Base-by-base conservation (phyloP, 2,888 invertebrate species). In the Platycheirus rosarum region DNA sequence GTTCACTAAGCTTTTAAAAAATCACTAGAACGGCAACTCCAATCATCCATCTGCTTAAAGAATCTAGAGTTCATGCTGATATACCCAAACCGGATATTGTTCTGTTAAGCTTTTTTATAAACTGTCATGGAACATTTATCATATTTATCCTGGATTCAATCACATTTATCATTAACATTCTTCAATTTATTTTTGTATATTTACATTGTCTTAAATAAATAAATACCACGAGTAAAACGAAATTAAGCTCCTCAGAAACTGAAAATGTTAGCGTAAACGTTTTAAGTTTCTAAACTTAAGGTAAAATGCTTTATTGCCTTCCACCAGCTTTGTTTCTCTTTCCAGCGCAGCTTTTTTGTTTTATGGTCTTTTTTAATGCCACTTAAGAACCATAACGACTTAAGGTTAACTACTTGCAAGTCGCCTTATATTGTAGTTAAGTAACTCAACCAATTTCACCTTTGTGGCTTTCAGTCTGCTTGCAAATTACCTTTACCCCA, bases 401-500 rank as follows among this genome's bases (percentile, higher is more conserved):
- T 57, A 57, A 57, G 23, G 55, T 40, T 57, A 57, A 57, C 55
- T 57, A 57, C 55, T 57, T 23, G 40, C 40, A 57, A 57, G 23
- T 23, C n/a, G n/a, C 48, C 35, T 37, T 35, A n/a, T 37, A 26
- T 40, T 53, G 62, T 32, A 57, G 42, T 49, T 46, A 53, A 66
- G 49, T 29, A n/a, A 13, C 53, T 55, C 48, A 65, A 55, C 55
- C 74, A 68, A 63, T 79, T 73, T 65, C 66, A 66, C 74, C 55
- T 69, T 75, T 69, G 78, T 35, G 75, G 69, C 48, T 57, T 75
- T 65, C 51, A 63, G 37, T 40, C 55, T 57, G 20, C 23, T 74
- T 32, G 62, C 42, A 68, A 75, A 80, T 65, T 53, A 69, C 75
- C 79, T 80, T 44, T n/a, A n/a, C 49, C 51, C 8, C 18, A 35